phyloP scores from a whole-genome alignment of 2,113 vertebrate genomes.

The Thomomys bottae region DNA sequence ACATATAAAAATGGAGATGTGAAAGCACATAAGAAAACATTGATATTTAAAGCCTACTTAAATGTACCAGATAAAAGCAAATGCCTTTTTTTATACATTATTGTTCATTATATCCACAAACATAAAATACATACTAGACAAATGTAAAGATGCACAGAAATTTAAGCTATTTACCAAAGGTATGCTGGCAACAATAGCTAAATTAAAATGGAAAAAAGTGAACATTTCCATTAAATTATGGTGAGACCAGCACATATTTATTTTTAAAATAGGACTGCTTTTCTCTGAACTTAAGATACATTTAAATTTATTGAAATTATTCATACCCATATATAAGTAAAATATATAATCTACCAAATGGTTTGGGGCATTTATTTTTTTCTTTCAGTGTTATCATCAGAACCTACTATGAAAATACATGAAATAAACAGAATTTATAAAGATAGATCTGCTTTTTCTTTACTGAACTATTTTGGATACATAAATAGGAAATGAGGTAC shows the following conservation, averaged over 20 bases:
- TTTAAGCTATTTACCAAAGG: constrained; percentile 44
- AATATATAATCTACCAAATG: constrained; percentile 52
- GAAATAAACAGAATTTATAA: constrained; percentile 16
- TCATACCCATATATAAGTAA: constrained; percentile 49
- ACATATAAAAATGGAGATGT: neutral
- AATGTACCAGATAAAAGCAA: neutral
- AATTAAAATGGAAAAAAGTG: constrained; percentile 51
- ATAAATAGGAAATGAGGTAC: constrained; percentile 46
- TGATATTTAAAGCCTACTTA: neutral
- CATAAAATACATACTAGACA: neutral
- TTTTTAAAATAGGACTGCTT: constrained; percentile 52
- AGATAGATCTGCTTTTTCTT: neutral
- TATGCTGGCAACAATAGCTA: constrained; percentile 34
- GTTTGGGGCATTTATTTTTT: constrained; percentile 30
- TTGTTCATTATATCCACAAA: neutral
- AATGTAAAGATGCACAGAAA: constrained; percentile 42
- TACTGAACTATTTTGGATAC: neutral
- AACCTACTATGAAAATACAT: constrained; percentile 49
- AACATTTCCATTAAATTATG: constrained; percentile 51
- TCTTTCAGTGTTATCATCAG: neutral
- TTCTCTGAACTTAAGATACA: constrained; percentile 43
- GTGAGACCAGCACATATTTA: constrained; percentile 39
- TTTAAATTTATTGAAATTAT: constrained; percentile 66
- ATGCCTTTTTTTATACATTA: neutral
- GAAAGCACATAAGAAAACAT: neutral